These are phyloP conservation scores for Glossophaga mutica DNA, from an alignment of 2,797 vertebrate genomes.

Conservation along the genomic window DNA sequence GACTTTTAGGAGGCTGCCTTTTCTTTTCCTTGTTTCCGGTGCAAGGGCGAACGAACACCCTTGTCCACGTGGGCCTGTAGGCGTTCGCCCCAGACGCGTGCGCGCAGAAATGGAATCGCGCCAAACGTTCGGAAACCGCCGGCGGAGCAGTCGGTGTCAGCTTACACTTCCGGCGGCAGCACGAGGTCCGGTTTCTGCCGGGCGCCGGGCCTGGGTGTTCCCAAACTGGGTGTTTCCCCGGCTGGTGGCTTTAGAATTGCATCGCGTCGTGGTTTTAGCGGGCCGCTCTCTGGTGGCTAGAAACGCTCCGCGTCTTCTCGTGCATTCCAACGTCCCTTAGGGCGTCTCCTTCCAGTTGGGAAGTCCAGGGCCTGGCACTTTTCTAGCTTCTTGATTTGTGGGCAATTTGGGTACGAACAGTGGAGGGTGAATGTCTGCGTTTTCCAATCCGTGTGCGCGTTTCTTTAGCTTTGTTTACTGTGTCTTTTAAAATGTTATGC, in stretches of 20 bases:
- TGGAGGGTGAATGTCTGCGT: background rate
- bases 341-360: background rate
- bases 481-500: background rate
- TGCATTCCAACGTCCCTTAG: accelerated
- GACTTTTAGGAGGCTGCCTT: background rate
- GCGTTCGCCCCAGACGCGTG: background rate
- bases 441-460: background rate
- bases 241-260: background rate
- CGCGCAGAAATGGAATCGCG: background rate
- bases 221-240: background rate
- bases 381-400: background rate
- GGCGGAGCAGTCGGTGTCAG: accelerated
- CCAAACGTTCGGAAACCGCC: background rate
- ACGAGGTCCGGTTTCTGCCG: accelerated
- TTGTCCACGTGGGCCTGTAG: no score
- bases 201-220: no score
- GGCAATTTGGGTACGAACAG: background rate
- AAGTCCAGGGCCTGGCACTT: accelerated
- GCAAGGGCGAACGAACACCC: no score
- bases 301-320: background rate
- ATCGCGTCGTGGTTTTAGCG: accelerated
- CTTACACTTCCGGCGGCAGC: no score
- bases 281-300: background rate
- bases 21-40: background rate
- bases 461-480: background rate